Evolutionary conservation across 2,888 invertebrate species (phyloP).

Genomic region (Watsonalla binaria): DNA sequence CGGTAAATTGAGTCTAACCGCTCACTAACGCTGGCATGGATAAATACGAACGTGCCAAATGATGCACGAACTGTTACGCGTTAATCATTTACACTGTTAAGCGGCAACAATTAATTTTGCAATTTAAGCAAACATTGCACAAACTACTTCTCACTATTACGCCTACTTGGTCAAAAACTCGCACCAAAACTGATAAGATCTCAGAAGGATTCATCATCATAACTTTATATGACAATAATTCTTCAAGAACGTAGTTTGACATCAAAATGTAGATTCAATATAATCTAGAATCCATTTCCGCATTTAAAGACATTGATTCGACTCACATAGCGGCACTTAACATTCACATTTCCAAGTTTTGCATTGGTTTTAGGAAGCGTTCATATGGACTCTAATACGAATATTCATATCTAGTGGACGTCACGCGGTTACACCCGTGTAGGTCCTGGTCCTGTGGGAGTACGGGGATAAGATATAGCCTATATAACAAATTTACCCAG

Average conservation of each 20-base stretch:
- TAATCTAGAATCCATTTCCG: constrained; percentile 27
- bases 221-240: too few relatives aligned
- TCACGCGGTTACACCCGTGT: too few relatives aligned
- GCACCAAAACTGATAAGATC: too few relatives aligned
- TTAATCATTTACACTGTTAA: constrained; percentile 51
- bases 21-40: constrained; percentile 58
- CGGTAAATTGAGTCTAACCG: constrained; percentile 57
- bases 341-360: constrained; percentile 27
- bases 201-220: too few relatives aligned
- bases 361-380: constrained; percentile 14
- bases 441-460: too few relatives aligned
- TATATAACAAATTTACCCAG: too few relatives aligned
- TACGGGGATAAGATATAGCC: too few relatives aligned
- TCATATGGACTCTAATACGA: background rate
- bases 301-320: constrained; percentile 23
- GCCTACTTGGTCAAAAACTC: too few relatives aligned
- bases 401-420: too few relatives aligned
- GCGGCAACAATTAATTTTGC: constrained; percentile 9
- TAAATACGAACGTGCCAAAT: constrained; percentile 61
- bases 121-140: background rate
- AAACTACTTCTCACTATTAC: too few relatives aligned
- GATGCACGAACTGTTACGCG: constrained; percentile 58
- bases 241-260: too few relatives aligned
- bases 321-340: constrained; percentile 27
- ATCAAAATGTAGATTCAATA: constrained; percentile 5